A percentile compares a stretch with the other conserved stretches of the same genome.
These are phyloP conservation scores for Protophormia terraenovae DNA, from an alignment of 2,888 invertebrate species.

Conservation along the genomic window DNA sequence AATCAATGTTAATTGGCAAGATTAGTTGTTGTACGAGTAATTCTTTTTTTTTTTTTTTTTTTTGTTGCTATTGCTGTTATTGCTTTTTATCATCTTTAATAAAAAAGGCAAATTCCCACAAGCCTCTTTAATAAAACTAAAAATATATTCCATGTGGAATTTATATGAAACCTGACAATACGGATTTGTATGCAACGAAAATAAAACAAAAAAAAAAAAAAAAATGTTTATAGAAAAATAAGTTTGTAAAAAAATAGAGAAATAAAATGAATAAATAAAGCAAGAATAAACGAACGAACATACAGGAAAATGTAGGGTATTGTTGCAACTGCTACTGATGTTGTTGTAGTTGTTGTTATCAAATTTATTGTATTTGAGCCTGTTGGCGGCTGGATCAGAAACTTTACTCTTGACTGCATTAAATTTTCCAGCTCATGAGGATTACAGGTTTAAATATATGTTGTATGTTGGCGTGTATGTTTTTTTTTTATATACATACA, in stretches of 20 bases:
- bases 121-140: not conserved
- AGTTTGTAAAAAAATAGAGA: not conserved
- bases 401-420: slow-evolving; percentile 62
- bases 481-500: too few species aligned
- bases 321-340: not conserved
- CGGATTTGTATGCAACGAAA: slow-evolving; percentile 31
- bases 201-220: not conserved
- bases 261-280: not conserved
- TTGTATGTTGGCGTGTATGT: not conserved
- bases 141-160: slow-evolving; percentile 42
- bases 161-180: slow-evolving; percentile 31
- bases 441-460: slow-evolving; percentile 43
- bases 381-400: slow-evolving; percentile 57
- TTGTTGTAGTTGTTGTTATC: slow-evolving; percentile 16
- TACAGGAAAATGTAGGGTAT: not conserved
- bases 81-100: slow-evolving; percentile 12
- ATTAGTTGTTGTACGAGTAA: slow-evolving; percentile 30
- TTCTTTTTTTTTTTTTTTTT: not conserved
- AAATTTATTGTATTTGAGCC: slow-evolving; percentile 51
- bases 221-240: not conserved
- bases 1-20: slow-evolving; percentile 41
- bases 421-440: slow-evolving; percentile 58
- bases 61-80: not conserved
- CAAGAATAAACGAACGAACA: not conserved
- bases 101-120: not conserved